Evolutionary conservation across 2,113 vertebrate species (phyloP), one percentile per base, ranked within the genome.

Genomic region (Pholis gunnellus): DNA sequence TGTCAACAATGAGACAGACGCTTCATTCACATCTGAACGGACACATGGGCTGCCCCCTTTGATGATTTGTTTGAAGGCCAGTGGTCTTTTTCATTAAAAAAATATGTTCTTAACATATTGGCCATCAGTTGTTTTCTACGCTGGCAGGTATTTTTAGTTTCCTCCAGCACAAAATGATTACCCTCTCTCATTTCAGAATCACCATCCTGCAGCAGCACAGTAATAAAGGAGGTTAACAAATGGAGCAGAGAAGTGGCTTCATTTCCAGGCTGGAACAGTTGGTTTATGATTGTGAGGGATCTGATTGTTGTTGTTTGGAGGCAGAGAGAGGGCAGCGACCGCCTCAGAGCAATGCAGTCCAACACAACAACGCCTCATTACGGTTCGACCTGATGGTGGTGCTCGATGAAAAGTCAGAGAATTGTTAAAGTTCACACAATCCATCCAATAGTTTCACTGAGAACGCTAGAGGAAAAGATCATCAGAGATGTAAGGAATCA

Each of bases 21-120:
- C 66, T 82, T 74, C 48, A 67, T 86, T 86, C 72, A 54, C 48
- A 63, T 67, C 15, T 9, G 60, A 85, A 14, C 78, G 25, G 36
- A 54, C 31, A 9, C 64, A 59, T 54, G 31, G 78, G 83, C 48
- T 2, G 5, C 54, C 52, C 54, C 52, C 74, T 52, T 36, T 29
- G 34, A 61, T 13, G 42, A 50, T 74, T 18, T 38, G 75, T 44
- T 29, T 64, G 52, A 50, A 18, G 46, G 56, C 31, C 44, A 18
- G 10, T 9, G 9, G 25, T 27, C 34, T 15, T 8, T 40, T 61
- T 68, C 52, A 13, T 69, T 25, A 25, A 56, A 25, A 18, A 17
- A 5, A 27, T 13, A 5, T 59, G 68, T 38, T 44, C 42, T 52
- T 56, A 10, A 44, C 59, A 2, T 3, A 40, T 25, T 10, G 36